phyloP scores from a whole-genome alignment of 1,140 invertebrate species.

The Cydia fagiglandana region DNA sequence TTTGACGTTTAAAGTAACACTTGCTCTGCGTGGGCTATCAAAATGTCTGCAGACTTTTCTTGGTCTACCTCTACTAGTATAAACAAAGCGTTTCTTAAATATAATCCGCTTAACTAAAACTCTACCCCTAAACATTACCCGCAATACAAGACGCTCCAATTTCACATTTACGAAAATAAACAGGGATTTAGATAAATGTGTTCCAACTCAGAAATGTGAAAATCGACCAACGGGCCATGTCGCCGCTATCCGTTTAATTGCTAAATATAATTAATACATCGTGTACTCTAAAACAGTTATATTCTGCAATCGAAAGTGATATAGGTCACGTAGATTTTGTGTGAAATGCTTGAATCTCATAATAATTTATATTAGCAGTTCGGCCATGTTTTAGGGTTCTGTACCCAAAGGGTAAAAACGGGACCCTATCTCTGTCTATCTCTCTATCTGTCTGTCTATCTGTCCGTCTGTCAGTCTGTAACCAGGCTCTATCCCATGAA shows the following conservation, averaged over 20 bases:
- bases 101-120: no score
- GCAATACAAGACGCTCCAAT: background rate
- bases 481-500: no score
- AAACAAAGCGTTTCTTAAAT: no score
- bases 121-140: background rate
- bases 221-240: conserved; percentile 66
- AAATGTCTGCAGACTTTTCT: no score
- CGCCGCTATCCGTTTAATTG: conserved; percentile 71
- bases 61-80: no score
- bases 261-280: conserved; percentile 71
- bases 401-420: no score
- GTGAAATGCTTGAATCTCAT: conserved; percentile 1
- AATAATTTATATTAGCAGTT: background rate
- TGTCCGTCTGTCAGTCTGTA: no score
- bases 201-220: conserved; percentile 56
- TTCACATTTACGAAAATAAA: conserved; percentile 52
- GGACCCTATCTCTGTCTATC: no score
- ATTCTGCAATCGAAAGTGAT: conserved; percentile 49
- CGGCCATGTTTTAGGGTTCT: no score
- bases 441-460: no score
- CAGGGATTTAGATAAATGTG: conserved; percentile 64
- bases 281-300: conserved; percentile 53
- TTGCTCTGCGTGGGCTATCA: no score
- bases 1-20: no score
- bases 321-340: conserved; percentile 34